These are phyloP conservation scores for Drosophila pectinifera DNA, from an alignment of 1,140 invertebrate species.

Conservation along the genomic window DNA sequence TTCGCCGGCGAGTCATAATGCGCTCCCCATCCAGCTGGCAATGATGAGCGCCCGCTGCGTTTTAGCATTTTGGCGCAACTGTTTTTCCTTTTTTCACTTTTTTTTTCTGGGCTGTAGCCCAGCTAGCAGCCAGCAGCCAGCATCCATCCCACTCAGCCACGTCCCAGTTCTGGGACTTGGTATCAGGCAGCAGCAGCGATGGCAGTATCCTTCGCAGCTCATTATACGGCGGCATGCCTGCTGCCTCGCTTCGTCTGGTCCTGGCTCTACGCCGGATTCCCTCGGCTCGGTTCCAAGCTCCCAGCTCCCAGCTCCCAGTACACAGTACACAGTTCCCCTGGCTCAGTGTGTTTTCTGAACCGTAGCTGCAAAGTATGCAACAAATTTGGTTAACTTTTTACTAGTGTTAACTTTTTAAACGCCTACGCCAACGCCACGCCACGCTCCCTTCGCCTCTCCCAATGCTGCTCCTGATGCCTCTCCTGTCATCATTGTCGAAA, in stretches of 20 bases:
- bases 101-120: conserved; percentile 14
- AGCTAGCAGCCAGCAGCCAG: too few relatives aligned
- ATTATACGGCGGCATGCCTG: conserved; percentile 65
- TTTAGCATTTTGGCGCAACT: conserved; percentile 74
- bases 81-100: conserved; percentile 27
- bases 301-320: not conserved
- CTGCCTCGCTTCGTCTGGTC: conserved; percentile 25
- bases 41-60: conserved; percentile 70
- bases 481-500: conserved; percentile 54
- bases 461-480: conserved; percentile 5
- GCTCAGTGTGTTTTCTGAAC: conserved; percentile 75
- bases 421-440: conserved; percentile 28
- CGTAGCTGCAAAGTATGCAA: conserved; percentile 77
- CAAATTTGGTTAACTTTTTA: conserved; percentile 80
- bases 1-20: conserved; percentile 20
- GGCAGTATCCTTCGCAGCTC: conserved; percentile 58
- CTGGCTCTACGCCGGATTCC: conserved; percentile 13
- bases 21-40: conserved; percentile 33
- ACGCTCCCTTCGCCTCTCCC: conserved; percentile 3
- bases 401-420: conserved; percentile 82
- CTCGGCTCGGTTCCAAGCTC: conserved; percentile 20
- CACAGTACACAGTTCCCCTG: conserved; percentile 3
- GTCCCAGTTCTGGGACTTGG: conserved; percentile 61
- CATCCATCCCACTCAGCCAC: conserved; percentile 37
- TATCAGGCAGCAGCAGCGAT: conserved; percentile 31